Base-by-base conservation (phyloP, 2,797 vertebrate species). In the Enteromius viviparus region DNA sequence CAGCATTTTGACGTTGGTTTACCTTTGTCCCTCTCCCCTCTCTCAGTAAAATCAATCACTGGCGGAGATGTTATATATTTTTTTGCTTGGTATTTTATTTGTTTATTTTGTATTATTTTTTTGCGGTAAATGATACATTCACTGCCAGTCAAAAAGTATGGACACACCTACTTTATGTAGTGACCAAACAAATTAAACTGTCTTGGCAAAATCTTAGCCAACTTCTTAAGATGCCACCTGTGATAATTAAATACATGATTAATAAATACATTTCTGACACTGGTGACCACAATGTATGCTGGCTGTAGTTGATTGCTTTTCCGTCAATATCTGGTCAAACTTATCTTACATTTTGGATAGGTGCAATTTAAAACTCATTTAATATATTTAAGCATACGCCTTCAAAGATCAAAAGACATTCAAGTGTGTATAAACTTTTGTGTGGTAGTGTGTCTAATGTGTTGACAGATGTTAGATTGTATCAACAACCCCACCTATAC, bases 401-500 rank as follows among this genome's bases (percentile, higher is more conserved):
- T 76, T 75, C 9, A 15, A 75, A 58, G 32, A 58, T 75, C 34
- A 58, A 17, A 75, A 58, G 21, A 3, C 51, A 23, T 34, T 26
- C 12, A 23, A 15, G 51, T 58, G 34, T 29, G 55, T 45, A n/a
- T 62, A 29, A 62, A 45, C 17, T 14, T 76, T 76, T 76, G 37
- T n/a, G 17, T 34, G 26, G 10, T 65, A 65, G 19, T 34, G 58
- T 49, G 60, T 64, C 66, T 66, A 15, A 60, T 21, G 29, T 78
- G 62, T 34, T 66, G 42, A 49, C 26, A 49, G 60, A 51, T 49
- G 62, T 49, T n/a, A 78, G 76, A 78, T 51, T 19, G 55, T 47
- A 45, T 45, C 75, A 32, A 14, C 34, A 53, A 7, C 78, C 64
- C 65, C 78, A 55, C 49, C 65, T 69, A 78, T 66, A 53, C 32